Conservation (phyloP, 2,113 vertebrate genomes). For the Rutilus rutilus region DNA sequence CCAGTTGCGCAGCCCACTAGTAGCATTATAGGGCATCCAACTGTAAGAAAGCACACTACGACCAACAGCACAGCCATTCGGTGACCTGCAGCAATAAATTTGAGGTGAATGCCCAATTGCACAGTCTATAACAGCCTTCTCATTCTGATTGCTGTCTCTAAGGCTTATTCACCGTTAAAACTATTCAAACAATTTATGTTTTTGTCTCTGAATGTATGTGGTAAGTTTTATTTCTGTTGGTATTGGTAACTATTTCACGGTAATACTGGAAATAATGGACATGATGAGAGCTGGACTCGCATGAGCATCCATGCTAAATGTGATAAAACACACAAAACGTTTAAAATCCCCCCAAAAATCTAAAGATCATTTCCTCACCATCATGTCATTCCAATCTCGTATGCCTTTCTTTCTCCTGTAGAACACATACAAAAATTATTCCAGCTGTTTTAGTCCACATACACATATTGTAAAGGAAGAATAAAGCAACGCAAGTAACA, state of each 20-base stretch:
- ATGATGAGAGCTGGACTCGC: neutral
- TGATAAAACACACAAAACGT: neutral
- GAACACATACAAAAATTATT: neutral
- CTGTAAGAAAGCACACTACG: neutral
- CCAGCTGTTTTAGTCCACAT: neutral
- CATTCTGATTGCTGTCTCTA: slow-evolving; percentile 1
- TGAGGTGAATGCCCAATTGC: neutral
- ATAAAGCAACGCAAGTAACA: neutral
- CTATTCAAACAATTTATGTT: slow-evolving; percentile 24
- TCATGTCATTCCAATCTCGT: neutral
- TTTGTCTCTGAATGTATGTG: neutral
- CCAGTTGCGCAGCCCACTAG: neutral
- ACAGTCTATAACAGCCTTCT: slow-evolving; percentile 4
- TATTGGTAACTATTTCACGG: neutral
- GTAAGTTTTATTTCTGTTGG: neutral
- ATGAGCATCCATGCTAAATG: neutral
- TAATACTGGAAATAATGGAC: neutral
- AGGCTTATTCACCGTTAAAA: neutral
- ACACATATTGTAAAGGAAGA: neutral
- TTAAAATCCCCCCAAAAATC: neutral
- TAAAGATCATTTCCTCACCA: neutral
- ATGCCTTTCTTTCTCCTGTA: neutral
- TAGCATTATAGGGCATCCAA: neutral
- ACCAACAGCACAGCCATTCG: neutral
- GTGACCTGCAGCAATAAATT: neutral